Evolutionary conservation across 2,797 vertebrate genomes (phyloP).

Genomic region (Acropternis orthonyx): DNA sequence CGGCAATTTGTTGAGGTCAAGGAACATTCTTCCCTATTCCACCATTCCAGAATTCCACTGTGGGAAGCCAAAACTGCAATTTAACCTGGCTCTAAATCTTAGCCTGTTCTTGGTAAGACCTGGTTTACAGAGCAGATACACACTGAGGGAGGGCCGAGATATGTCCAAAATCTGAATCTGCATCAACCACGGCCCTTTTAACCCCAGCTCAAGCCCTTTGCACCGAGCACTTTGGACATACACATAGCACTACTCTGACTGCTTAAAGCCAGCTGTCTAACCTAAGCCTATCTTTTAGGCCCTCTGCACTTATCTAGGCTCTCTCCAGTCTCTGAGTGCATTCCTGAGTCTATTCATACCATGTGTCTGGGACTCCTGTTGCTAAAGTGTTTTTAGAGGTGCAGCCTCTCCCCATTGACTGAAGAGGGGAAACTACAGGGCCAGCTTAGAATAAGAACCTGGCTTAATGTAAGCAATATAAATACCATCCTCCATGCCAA

Average conservation of each 20-base stretch:
- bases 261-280: neutral
- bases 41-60: rapidly evolving
- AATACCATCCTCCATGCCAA: neutral
- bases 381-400: neutral
- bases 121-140: neutral
- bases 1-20: rapidly evolving
- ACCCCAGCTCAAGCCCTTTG: neutral
- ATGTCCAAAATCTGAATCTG: neutral
- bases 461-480: rapidly evolving
- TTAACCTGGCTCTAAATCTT: neutral
- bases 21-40: neutral
- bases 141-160: neutral
- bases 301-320: neutral
- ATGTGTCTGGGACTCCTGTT: too few relatives aligned
- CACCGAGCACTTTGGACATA: neutral
- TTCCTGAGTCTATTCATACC: neutral
- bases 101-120: neutral
- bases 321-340: neutral
- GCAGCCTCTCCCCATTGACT: neutral
- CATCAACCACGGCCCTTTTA: neutral
- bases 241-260: neutral
- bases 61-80: neutral
- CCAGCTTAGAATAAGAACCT: neutral
- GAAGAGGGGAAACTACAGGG: neutral
- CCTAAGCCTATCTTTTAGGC: neutral